phyloP scores from a whole-genome alignment of 2,113 vertebrate species.

The Macroglossus sobrinus region DNA sequence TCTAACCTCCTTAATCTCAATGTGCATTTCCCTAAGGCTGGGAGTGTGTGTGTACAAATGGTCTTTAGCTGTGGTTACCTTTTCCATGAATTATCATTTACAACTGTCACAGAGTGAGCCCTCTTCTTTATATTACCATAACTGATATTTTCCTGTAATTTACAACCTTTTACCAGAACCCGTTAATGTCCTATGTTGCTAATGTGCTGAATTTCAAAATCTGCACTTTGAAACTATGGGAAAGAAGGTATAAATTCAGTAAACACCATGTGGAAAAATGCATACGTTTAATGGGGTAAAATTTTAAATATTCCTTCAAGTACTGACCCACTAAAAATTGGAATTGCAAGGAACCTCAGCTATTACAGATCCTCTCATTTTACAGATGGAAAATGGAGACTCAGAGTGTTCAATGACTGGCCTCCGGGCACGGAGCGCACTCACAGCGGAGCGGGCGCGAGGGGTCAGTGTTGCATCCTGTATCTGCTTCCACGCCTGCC shows the following conservation, averaged over 20 bases:
- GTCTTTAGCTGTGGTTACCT: background rate
- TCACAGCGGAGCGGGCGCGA: background rate
- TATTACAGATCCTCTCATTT: background rate
- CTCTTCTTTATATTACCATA: background rate
- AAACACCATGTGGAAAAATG: background rate
- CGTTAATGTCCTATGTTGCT: background rate
- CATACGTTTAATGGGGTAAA: background rate
- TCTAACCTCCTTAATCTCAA: background rate
- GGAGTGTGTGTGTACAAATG: background rate
- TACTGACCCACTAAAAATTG: background rate
- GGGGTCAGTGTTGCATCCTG: background rate
- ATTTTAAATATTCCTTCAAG: background rate
- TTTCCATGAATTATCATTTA: constrained; percentile 25
- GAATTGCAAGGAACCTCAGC: background rate
- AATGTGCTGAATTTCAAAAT: background rate
- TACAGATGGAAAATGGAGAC: background rate
- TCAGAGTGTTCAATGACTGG: background rate
- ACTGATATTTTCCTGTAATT: constrained; percentile 9
- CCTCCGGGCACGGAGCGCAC: rapidly evolving
- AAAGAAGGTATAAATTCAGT: background rate
- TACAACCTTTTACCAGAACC: background rate
- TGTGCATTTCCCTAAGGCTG: background rate
- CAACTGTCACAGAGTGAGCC: background rate
- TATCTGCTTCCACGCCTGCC: background rate
- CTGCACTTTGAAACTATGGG: background rate